A percentile compares a stretch with the other conserved stretches of the same genome.
Evolutionary conservation across 2,113 vertebrate genomes (phyloP).

Genomic region (Orcinus orca): DNA sequence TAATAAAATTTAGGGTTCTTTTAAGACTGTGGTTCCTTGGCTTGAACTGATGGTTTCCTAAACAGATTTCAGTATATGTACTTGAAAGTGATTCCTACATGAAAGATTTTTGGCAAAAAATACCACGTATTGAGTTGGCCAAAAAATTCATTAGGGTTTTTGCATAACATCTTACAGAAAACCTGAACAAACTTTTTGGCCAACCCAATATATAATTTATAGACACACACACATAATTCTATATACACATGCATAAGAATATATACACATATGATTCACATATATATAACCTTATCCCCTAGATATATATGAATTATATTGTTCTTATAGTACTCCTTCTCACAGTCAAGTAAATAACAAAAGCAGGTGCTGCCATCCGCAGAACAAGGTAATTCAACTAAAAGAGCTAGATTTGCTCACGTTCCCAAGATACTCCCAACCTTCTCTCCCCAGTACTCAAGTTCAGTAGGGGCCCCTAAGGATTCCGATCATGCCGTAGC

Average conservation of each 20-base stretch:
- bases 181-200: too few relatives aligned
- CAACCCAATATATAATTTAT: background rate
- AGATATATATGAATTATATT: background rate
- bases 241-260: background rate
- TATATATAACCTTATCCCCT: background rate
- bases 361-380: background rate
- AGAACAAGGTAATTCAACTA: background rate
- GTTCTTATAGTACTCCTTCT: background rate
- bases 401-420: background rate
- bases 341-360: background rate
- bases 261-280: background rate
- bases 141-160: too few relatives aligned
- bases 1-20: background rate
- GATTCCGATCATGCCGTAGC: rapidly evolving
- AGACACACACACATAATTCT: background rate
- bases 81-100: background rate
- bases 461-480: background rate
- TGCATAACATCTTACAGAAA: too few relatives aligned
- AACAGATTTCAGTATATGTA: background rate
- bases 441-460: background rate
- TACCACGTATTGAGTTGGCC: too few relatives aligned
- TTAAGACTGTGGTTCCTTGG: background rate
- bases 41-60: background rate
- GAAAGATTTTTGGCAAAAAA: constrained; percentile 10
- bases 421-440: background rate